Evolutionary conservation across 2,113 vertebrate species (phyloP).

Genomic region (Eretmochelys imbricata): DNA sequence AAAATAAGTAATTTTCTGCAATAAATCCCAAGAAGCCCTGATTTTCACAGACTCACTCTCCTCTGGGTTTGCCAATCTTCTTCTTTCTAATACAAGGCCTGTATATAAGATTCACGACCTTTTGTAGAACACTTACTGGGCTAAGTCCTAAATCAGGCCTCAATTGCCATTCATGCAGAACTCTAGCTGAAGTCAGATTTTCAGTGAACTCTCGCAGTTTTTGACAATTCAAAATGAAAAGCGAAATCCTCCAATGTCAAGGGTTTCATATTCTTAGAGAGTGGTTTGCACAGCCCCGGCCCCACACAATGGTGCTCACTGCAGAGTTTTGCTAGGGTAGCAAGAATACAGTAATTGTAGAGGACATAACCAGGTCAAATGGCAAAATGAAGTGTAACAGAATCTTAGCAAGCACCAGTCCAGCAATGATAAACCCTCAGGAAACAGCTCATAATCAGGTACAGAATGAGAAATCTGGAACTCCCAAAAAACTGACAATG

Average conservation of each 20-base stretch:
- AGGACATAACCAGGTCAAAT: neutral
- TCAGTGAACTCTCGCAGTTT: neutral
- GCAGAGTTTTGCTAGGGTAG: neutral
- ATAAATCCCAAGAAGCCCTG: neutral
- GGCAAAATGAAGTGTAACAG: neutral
- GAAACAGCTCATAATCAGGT: neutral
- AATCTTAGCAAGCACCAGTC: neutral
- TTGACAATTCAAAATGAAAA: neutral
- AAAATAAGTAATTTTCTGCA: neutral
- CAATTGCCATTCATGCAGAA: neutral
- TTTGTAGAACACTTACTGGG: neutral
- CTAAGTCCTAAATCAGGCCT: neutral
- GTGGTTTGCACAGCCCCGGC: neutral
- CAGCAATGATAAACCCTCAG: too few species aligned
- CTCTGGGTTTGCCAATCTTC: neutral
- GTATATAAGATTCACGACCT: neutral
- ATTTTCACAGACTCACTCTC: neutral
- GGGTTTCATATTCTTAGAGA: neutral
- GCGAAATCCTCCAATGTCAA: neutral
- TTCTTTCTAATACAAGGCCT: neutral
- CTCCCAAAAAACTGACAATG: neutral
- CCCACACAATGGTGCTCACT: neutral
- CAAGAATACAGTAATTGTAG: neutral
- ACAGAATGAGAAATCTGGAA: neutral
- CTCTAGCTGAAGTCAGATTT: neutral